Conservation (phyloP, 2,797 vertebrate species). For the Pampus argenteus region DNA sequence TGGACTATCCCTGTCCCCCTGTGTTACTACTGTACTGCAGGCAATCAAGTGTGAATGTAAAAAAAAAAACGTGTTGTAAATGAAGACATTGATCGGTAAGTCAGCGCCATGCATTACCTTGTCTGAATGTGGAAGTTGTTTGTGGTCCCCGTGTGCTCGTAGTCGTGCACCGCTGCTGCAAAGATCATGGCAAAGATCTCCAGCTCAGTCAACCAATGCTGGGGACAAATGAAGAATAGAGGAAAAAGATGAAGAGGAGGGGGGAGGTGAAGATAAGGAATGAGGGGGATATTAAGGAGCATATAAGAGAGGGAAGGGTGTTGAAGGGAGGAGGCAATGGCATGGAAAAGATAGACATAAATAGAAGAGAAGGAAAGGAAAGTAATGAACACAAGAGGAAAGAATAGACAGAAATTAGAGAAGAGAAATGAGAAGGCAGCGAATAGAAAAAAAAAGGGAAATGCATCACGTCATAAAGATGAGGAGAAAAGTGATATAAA, state of each 20-base stretch:
- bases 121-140: constrained; percentile 99
- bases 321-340: constrained; percentile 16
- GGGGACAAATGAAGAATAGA: constrained; percentile 38
- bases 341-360: constrained; percentile 49
- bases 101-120: constrained; percentile 83
- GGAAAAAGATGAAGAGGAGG: constrained; percentile 13
- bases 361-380: constrained; percentile 29
- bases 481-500: constrained; percentile 47
- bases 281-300: constrained; percentile 23
- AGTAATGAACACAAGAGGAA: constrained; percentile 53
- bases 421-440: constrained; percentile 61
- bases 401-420: constrained; percentile 55
- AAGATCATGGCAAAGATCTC: constrained; percentile 95
- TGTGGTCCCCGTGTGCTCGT: constrained; percentile 98
- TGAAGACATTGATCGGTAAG: constrained; percentile 69
- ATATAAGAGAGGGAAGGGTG: constrained; percentile 7
- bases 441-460: constrained; percentile 51
- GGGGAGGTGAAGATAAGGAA: neutral
- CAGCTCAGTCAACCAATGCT: constrained; percentile 98
- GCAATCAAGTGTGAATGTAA: constrained; percentile 48
- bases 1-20: constrained; percentile 13
- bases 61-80: constrained; percentile 64
- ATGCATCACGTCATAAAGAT: constrained; percentile 52
- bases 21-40: constrained; percentile 60
- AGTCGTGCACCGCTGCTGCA: constrained; percentile 96